These are phyloP conservation scores for Grallaria varia DNA, from an alignment of 2,113 vertebrate genomes.

Conservation along the genomic window DNA sequence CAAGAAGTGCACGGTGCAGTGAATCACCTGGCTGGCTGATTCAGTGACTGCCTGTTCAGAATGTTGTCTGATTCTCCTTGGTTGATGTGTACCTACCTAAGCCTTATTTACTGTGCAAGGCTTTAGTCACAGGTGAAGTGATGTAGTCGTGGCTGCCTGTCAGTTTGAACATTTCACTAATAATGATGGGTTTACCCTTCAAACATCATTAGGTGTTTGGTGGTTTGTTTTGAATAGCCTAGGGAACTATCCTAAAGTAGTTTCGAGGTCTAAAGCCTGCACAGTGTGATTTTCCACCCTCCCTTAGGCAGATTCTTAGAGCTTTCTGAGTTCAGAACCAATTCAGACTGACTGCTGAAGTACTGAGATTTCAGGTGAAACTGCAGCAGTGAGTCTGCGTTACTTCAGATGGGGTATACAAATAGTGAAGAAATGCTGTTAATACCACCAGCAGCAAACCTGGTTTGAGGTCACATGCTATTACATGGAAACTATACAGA, in stretches of 20 bases:
- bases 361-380: background rate
- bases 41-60: background rate
- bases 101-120: background rate
- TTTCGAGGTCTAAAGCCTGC: background rate
- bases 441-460: background rate
- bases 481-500: background rate
- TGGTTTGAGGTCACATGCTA: background rate
- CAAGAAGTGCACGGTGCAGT: background rate
- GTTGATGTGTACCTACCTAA: background rate
- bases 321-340: background rate
- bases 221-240: background rate
- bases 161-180: background rate
- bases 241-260: background rate
- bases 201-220: background rate
- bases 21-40: background rate
- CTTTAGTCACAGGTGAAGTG: background rate
- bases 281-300: background rate
- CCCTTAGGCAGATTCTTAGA: background rate
- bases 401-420: background rate
- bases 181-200: background rate
- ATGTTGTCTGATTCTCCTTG: background rate
- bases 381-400: background rate
- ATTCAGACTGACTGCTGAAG: background rate
- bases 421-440: background rate
- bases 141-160: background rate